phyloP scores from a whole-genome alignment of 1,140 invertebrate genomes.

The Limonius californicus region DNA sequence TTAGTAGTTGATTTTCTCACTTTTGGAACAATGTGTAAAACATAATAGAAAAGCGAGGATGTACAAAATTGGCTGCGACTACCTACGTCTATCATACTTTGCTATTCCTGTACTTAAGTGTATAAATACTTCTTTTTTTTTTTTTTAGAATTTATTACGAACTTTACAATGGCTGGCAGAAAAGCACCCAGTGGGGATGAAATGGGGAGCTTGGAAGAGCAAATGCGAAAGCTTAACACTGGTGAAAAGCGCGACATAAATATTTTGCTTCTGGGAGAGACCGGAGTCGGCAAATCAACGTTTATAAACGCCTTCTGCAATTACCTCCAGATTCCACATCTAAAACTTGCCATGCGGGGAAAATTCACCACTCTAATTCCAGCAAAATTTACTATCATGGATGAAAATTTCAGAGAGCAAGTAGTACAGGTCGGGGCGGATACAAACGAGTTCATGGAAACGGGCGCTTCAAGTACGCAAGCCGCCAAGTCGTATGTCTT shows the following conservation, averaged over 20 bases:
- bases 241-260: constrained; percentile 26
- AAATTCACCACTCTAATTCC: constrained; percentile 35
- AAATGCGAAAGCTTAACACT: background rate
- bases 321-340: constrained; percentile 34
- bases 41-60: too few species aligned
- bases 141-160: too few species aligned
- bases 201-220: background rate
- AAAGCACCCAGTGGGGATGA: background rate
- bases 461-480: constrained; percentile 40
- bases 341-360: constrained; percentile 30
- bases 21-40: too few species aligned
- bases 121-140: too few species aligned
- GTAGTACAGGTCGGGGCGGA: constrained; percentile 24
- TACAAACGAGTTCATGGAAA: constrained; percentile 33
- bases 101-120: too few species aligned
- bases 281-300: constrained; percentile 43
- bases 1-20: too few species aligned
- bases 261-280: constrained; percentile 40
- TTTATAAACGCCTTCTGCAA: constrained; percentile 44
- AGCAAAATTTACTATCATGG: constrained; percentile 30
- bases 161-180: too few species aligned
- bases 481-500: constrained; percentile 39
- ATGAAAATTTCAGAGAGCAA: constrained; percentile 29
- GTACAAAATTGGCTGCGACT: too few species aligned
- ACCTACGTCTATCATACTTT: too few species aligned